These are phyloP conservation scores for Beroe ovata DNA, from an alignment of 37 sponge, comb jelly and placozoan genomes.

Conservation along the genomic window DNA sequence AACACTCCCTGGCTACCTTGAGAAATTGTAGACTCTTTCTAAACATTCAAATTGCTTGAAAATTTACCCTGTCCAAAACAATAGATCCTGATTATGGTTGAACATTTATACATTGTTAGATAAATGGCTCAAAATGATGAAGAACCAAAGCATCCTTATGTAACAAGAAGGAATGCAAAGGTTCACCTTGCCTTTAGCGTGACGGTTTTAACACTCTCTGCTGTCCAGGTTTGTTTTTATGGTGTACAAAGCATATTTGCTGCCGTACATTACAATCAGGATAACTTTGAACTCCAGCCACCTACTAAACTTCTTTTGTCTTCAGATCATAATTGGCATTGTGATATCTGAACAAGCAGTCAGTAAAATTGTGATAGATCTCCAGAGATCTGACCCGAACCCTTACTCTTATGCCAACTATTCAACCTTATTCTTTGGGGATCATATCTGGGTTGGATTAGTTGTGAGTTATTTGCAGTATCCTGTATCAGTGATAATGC, in stretches of 20 bases:
- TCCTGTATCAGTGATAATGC: no score
- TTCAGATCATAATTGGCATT: constrained; percentile 26
- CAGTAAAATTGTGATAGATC: background rate
- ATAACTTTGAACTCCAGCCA: no score
- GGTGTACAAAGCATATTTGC: no score
- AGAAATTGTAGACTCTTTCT: no score
- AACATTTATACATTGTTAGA: no score
- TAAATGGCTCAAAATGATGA: background rate
- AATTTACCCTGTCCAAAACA: no score
- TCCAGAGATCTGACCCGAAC: no score
- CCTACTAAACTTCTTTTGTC: background rate
- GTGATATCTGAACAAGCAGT: constrained; percentile 7
- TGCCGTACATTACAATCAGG: background rate
- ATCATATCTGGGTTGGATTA: constrained; percentile 40
- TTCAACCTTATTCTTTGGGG: background rate
- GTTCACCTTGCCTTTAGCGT: constrained; percentile 8
- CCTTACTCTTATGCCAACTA: background rate
- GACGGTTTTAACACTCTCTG: background rate
- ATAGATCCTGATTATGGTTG: no score
- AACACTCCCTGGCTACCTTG: no score
- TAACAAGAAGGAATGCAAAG: background rate
- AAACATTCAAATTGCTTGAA: no score
- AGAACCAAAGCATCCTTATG: constrained; percentile 56
- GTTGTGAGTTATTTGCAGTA: background rate
- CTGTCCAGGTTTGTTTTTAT: background rate